A percentile compares a stretch with the other conserved stretches of the same genome.
phyloP scores from a whole-genome alignment of 2,113 vertebrate genomes.

The Epinephelus fuscoguttatus region DNA sequence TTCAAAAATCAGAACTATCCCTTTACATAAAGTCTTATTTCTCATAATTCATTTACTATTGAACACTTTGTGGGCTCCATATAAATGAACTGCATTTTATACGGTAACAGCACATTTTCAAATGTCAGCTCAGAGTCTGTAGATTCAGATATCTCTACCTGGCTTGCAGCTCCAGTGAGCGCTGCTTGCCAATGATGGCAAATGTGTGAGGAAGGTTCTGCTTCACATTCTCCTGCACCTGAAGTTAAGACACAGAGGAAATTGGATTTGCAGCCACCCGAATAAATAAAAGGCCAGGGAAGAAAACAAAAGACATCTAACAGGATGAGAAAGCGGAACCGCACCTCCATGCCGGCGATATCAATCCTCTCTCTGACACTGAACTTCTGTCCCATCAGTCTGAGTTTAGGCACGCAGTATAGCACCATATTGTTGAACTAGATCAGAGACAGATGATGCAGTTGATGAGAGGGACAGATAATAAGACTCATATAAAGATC shows the following conservation, averaged over 20 bases:
- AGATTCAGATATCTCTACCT: conserved; percentile 81
- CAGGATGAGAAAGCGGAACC: not conserved
- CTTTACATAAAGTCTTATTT: not conserved
- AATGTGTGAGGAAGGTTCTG: conserved; percentile 90
- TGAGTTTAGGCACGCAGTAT: conserved; percentile 96
- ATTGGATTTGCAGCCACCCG: not conserved
- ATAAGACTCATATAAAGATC: not conserved
- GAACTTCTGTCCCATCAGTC: conserved; percentile 98
- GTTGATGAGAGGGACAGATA: not conserved
- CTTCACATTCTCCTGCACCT: conserved; percentile 94
- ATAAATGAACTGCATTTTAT: not conserved
- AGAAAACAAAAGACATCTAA: not conserved
- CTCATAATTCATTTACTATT: not conserved
- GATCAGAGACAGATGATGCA: not conserved
- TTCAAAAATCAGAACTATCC: no score
- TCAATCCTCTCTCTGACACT: conserved; percentile 97
- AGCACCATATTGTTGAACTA: conserved; percentile 99
- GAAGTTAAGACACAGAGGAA: conserved; percentile 40
- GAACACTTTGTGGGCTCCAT: not conserved
- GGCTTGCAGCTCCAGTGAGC: conserved; percentile 93
- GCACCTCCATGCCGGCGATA: conserved; percentile 95
- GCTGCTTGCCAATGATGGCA: conserved; percentile 90
- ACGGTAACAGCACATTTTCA: not conserved
- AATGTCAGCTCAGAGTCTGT: not conserved
- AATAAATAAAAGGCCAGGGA: not conserved